Evolutionary conservation across 2,888 invertebrate genomes (phyloP).

Genomic region (Pherbina coryleti): DNA sequence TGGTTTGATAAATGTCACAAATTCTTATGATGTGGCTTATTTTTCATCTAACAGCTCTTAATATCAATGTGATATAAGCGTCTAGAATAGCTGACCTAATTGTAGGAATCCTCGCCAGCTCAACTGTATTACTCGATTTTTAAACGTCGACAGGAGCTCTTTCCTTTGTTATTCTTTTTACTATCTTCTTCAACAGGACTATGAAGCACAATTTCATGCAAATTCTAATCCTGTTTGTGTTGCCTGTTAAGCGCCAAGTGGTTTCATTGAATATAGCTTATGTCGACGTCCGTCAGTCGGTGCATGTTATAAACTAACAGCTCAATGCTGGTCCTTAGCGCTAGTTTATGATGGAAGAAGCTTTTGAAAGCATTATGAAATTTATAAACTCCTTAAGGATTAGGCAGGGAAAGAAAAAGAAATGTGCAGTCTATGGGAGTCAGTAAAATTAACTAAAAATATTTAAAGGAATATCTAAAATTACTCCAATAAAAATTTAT

Average conservation of each 20-base stretch:
- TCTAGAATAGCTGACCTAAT: not conserved
- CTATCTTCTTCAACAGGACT: no score
- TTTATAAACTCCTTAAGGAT: no score
- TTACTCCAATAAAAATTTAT: no score
- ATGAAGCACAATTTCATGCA: not conserved
- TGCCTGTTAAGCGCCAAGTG: not conserved
- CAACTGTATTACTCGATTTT: not conserved
- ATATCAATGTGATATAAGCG: no score
- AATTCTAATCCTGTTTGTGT: slow-evolving; percentile 10
- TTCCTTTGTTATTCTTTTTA: no score
- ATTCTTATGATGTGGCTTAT: no score
- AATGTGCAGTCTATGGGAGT: not conserved
- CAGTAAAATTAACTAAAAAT: not conserved
- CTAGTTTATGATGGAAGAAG: not conserved
- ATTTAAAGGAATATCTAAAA: not conserved
- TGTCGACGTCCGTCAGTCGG: not conserved
- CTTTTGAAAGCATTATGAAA: no score
- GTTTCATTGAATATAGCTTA: not conserved
- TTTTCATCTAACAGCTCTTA: no score
- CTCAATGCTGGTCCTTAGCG: not conserved
- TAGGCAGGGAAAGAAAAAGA: not conserved
- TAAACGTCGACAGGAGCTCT: no score
- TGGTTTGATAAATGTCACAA: no score
- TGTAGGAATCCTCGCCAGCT: not conserved
- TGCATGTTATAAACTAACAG: no score